phyloP scores from a whole-genome alignment of 2,797 vertebrate species.

The Halcyon badia region DNA sequence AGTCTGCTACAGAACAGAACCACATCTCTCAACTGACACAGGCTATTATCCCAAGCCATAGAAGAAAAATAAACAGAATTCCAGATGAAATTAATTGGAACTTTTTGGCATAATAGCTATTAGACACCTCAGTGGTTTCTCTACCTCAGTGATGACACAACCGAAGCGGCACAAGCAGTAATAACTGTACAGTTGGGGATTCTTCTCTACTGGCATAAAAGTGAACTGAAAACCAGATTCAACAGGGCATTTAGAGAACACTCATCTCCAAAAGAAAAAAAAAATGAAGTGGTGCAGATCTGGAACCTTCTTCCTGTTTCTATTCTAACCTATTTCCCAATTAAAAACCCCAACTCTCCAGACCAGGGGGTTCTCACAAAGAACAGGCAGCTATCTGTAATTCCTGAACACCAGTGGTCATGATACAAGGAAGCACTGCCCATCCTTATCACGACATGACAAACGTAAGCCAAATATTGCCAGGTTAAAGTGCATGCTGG shows the following conservation, averaged over 20 bases:
- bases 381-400: neutral
- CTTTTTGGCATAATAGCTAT: neutral
- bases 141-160: neutral
- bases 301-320: neutral
- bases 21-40: neutral
- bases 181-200: fast-evolving
- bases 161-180: fast-evolving
- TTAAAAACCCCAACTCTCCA: neutral
- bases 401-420: neutral
- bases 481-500: conserved; percentile 79
- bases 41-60: neutral
- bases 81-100: neutral
- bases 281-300: neutral
- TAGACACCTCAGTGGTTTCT: neutral
- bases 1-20: neutral
- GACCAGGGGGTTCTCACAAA: neutral
- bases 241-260: neutral
- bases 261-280: neutral
- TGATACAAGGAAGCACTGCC: conserved; percentile 8
- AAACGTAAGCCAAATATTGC: conserved; percentile 39
- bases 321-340: neutral
- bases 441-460: conserved; percentile 54
- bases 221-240: neutral
- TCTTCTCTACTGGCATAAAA: neutral
- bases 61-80: neutral